Conservation (phyloP, 2,888 invertebrate genomes). For the Nowickia ferox region DNA sequence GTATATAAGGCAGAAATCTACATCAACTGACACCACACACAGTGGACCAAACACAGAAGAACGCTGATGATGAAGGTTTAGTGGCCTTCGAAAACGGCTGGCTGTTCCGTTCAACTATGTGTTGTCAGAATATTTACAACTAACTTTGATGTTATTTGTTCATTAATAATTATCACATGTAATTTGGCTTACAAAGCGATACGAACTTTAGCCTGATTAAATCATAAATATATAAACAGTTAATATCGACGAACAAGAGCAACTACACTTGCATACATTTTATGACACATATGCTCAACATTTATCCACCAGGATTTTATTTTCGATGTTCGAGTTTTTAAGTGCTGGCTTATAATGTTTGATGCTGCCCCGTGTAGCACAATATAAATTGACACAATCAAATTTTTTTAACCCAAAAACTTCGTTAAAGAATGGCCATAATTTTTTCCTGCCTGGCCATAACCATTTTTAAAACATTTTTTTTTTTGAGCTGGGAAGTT, state of each 20-base stretch:
- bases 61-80: too few relatives aligned
- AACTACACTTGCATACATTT: background rate
- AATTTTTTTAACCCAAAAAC: constrained; percentile 3
- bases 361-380: background rate
- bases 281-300: background rate
- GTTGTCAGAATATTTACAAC: too few relatives aligned
- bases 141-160: too few relatives aligned
- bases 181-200: too few relatives aligned
- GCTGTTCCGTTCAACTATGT: too few relatives aligned
- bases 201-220: too few relatives aligned
- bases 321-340: background rate
- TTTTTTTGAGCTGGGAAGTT: background rate
- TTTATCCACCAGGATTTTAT: background rate
- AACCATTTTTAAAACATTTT: background rate
- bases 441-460: background rate
- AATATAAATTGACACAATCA: constrained; percentile 27
- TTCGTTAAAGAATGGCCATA: background rate
- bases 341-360: constrained; percentile 13
- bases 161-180: too few relatives aligned
- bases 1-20: too few relatives aligned
- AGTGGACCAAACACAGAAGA: too few relatives aligned
- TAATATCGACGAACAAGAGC: constrained; percentile 28
- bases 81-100: too few relatives aligned
- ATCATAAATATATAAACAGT: too few relatives aligned
- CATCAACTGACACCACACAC: too few relatives aligned